Percentiles rank a stretch among this genome's conserved stretches.
Conservation (phyloP, 2,888 invertebrate species). For the Lithophane ornitopus region DNA sequence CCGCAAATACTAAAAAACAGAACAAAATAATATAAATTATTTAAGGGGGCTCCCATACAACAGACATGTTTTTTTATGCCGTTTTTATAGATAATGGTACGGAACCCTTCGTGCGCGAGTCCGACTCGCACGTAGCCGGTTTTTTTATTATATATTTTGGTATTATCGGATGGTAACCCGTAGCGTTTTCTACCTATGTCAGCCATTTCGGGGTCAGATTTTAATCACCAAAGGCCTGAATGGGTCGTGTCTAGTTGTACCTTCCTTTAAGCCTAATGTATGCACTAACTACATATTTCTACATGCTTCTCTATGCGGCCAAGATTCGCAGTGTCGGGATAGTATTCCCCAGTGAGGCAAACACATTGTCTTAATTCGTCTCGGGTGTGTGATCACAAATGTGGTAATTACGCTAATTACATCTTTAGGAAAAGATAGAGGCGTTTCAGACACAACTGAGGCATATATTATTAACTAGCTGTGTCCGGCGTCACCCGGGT, state of each 20-base stretch:
- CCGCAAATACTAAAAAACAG: too few species aligned
- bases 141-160: background rate
- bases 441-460: conserved; percentile 5
- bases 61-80: too few species aligned
- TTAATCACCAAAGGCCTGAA: background rate
- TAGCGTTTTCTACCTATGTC: background rate
- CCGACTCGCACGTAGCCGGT: too few species aligned
- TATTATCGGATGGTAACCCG: background rate
- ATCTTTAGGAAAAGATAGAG: conserved; percentile 16
- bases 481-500: too few species aligned
- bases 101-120: too few species aligned
- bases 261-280: background rate
- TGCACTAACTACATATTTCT: conserved; percentile 4
- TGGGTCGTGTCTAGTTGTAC: background rate
- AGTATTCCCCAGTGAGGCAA: conserved; percentile 24
- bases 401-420: conserved; percentile 47
- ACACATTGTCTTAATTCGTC: conserved; percentile 34
- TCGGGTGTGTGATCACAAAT: conserved; percentile 25
- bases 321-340: conserved; percentile 2
- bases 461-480: background rate
- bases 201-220: background rate
- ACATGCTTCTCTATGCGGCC: background rate
- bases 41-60: too few species aligned
- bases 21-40: too few species aligned
- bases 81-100: too few species aligned